Evolutionary conservation across 2,888 invertebrate genomes (phyloP).

Genomic region (Bombylius discolor): DNA sequence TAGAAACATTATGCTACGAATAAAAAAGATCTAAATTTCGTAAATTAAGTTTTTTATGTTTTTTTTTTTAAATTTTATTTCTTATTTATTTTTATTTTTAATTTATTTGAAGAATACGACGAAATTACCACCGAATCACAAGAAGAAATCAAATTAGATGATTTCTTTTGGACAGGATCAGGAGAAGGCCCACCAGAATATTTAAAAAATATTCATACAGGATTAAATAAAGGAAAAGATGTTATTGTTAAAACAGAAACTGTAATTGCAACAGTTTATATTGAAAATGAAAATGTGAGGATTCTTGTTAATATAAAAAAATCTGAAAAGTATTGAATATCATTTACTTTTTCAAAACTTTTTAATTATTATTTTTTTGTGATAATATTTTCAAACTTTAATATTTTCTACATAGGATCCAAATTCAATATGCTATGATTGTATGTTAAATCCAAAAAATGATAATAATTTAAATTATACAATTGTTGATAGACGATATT

Average conservation of each 20-base stretch:
- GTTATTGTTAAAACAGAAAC: constrained; percentile 54
- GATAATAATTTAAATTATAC: constrained; percentile 26
- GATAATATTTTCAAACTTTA: neutral
- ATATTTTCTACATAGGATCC: constrained; percentile 2
- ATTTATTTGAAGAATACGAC: constrained; percentile 1
- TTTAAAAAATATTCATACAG: constrained; percentile 35
- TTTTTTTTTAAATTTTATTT: too few species aligned
- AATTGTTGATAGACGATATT: constrained; percentile 55
- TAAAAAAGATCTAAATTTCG: too few species aligned
- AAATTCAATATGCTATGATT: constrained; percentile 24
- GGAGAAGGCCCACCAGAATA: constrained; percentile 60
- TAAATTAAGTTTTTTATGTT: too few species aligned
- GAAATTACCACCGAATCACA: constrained; percentile 10
- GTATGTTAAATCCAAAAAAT: constrained; percentile 22
- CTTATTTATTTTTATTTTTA: too few species aligned
- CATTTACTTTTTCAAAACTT: too few species aligned
- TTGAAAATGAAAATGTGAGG: constrained; percentile 39
- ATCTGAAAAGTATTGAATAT: too few species aligned
- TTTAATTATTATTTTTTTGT: too few species aligned
- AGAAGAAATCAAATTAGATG: constrained; percentile 46
- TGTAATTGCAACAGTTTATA: constrained; percentile 55
- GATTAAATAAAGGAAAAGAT: constrained; percentile 39
- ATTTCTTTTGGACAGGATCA: constrained; percentile 82
- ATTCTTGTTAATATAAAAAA: too few species aligned
- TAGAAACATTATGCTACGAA: too few species aligned